Evolutionary conservation across 2,797 vertebrate genomes (phyloP).

Genomic region (Chromis chromis): DNA sequence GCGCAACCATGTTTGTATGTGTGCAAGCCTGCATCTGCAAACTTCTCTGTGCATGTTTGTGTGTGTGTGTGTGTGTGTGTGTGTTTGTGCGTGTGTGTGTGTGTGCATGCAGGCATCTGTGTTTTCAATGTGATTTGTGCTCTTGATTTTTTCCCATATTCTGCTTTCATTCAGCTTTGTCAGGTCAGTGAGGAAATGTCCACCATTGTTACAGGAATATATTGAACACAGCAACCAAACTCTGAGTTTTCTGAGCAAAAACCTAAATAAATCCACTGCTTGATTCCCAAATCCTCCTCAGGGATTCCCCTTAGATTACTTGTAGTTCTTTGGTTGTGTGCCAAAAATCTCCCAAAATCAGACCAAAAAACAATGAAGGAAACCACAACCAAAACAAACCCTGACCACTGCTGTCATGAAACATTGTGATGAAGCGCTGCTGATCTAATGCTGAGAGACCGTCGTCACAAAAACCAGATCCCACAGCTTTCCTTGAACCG

Average conservation of each 20-base stretch:
- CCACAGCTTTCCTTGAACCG: conserved; percentile 17
- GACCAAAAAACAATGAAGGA: conserved; percentile 28
- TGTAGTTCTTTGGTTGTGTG: conserved; percentile 12
- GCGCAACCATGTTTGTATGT: conserved; percentile 40
- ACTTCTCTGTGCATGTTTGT: conserved; percentile 9
- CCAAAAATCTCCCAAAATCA: conserved; percentile 27
- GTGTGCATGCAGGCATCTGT: conserved; percentile 50
- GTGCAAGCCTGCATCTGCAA: conserved; percentile 26
- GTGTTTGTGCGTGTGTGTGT: conserved; percentile 22
- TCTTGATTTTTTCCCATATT: conserved; percentile 50
- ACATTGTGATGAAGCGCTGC: conserved; percentile 18
- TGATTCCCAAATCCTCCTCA: conserved; percentile 6
- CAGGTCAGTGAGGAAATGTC: conserved; percentile 17
- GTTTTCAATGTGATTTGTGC: conserved; percentile 51
- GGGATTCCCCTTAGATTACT: conserved; percentile 16
- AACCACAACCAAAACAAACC: conserved; percentile 44
- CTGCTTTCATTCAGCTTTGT: conserved; percentile 33
- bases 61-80: conserved; percentile 28
- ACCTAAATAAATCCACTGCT: conserved; percentile 15
- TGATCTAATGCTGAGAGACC: conserved; percentile 13
- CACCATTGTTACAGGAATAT: conserved; percentile 23
- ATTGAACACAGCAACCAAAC: conserved; percentile 11
- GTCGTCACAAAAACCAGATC: conserved; percentile 29
- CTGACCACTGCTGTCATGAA: conserved; percentile 10
- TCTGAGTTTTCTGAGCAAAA: conserved; percentile 12